These are phyloP conservation scores for Dastarcus helophoroides DNA, from an alignment of 2,888 invertebrate genomes.

Conservation along the genomic window DNA sequence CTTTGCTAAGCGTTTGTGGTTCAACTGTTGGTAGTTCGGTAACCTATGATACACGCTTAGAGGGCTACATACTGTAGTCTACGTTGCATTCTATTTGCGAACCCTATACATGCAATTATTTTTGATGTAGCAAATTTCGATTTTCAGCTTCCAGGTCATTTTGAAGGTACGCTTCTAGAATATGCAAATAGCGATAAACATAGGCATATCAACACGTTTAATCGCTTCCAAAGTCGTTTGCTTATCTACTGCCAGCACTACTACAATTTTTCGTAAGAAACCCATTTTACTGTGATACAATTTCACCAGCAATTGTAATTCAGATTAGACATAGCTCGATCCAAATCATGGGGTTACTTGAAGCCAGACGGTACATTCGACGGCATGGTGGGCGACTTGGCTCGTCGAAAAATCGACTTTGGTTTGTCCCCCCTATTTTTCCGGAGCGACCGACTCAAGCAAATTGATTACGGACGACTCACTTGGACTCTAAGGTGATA, in stretches of 20 bases:
- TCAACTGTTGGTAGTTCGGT: too few species aligned
- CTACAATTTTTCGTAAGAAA: conserved; percentile 26
- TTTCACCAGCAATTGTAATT: background rate
- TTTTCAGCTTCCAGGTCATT: conserved; percentile 24
- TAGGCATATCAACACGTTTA: conserved; percentile 25
- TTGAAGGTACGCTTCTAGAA: conserved; percentile 20
- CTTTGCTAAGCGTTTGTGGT: too few species aligned
- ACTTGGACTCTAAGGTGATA: conserved; percentile 27
- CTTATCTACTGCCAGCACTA: conserved; percentile 22
- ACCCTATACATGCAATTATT: too few species aligned
- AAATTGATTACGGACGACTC: conserved; percentile 26
- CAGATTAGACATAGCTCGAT: background rate
- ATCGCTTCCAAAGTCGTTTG: conserved; percentile 25
- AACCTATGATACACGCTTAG: too few species aligned
- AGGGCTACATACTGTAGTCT: too few species aligned
- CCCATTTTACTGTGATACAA: background rate
- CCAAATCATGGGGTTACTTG: conserved; percentile 28
- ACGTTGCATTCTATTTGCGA: too few species aligned
- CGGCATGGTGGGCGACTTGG: conserved; percentile 27
- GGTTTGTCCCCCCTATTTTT: conserved; percentile 27
- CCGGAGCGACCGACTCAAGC: conserved; percentile 21
- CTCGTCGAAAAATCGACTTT: conserved; percentile 22
- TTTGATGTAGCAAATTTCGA: too few species aligned
- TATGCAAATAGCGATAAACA: conserved; percentile 22
- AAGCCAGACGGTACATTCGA: conserved; percentile 25